Percentiles rank a stretch among this genome's conserved stretches.
These are phyloP conservation scores for Julus scanicus DNA, from an alignment of 2,888 invertebrate species.

Conservation along the genomic window DNA sequence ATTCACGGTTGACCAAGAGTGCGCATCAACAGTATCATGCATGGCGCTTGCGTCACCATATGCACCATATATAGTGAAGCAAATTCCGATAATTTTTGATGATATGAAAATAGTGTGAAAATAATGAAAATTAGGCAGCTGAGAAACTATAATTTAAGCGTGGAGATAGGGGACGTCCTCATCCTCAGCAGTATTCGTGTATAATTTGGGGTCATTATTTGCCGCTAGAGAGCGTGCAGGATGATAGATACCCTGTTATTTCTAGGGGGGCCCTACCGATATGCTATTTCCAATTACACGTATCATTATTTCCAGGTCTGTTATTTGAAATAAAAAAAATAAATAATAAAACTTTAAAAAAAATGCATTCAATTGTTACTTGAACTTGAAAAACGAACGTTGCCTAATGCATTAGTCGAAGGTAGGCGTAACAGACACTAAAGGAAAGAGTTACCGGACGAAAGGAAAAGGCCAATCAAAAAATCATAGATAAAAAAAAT, in stretches of 20 bases:
- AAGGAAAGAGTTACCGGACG: neutral
- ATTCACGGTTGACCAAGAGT: neutral
- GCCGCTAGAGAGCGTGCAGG: neutral
- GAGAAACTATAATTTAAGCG: neutral
- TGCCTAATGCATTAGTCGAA: slow-evolving; percentile 25
- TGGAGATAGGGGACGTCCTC: neutral
- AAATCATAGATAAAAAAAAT: neutral
- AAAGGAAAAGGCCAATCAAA: slow-evolving; percentile 34
- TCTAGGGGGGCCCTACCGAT: slow-evolving; percentile 9
- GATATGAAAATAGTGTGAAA: neutral
- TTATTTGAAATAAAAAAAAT: slow-evolving; percentile 29
- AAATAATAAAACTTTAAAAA: slow-evolving; percentile 12
- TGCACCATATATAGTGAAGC: neutral
- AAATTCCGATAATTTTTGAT: neutral
- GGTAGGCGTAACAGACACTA: neutral
- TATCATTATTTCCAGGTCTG: slow-evolving; percentile 19
- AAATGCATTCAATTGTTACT: slow-evolving; percentile 23
- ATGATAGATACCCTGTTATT: neutral
- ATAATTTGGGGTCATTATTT: neutral
- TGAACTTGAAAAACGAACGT: neutral
- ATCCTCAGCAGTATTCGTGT: neutral
- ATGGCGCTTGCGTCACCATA: neutral
- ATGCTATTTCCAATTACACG: slow-evolving; percentile 23
- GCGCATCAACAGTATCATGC: neutral
- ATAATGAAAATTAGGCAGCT: neutral